Base-by-base conservation (phyloP, 2,113 vertebrate genomes). In the Vulpes vulpes region DNA sequence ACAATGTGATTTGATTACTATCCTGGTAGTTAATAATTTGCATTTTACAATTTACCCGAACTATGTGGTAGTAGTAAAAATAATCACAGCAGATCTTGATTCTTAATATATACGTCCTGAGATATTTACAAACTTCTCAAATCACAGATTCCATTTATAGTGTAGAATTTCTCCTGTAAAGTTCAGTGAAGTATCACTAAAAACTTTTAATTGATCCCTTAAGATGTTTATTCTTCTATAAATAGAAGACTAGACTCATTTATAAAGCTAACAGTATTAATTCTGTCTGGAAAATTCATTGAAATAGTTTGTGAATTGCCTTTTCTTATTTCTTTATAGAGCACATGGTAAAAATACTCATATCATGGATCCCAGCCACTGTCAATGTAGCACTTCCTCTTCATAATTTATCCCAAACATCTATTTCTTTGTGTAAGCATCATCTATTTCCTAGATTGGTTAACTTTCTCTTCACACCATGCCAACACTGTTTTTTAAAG, bases 211-310 rank as follows among this genome's bases (percentile, higher is more conserved):
- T 51, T 89, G 59, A 89, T 49, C 84, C 60, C 84, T 60, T 57
- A 71, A 96, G 95, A 96, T 53, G 19, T 95, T 96, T 96, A 88
- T 95, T 95, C 88, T 95, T 96, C 92, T 94, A 88, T 97, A 96
- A 89, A 92, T 89, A 95, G 74, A 92, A 53, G 23, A 30, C n/a
- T 94, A 91, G 95, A 96, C 53, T 96, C 92, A 91, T 94, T 97
- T 96, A 96, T 91, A 91, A 93, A 94, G 76, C 64, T 83, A 95
- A 60, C 90, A 95, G 80, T 92, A 94, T 35, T 53, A 92, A 92
- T 92, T 94, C 94, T 88, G 83, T 98, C 96, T 97, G 80, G 90
- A 96, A 97, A 91, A 78, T 96, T 84, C 94, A 88, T 94, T 95
- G 79, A 85, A 97, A 92, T 27, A 27, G 16, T 88, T 96, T 95